These are phyloP conservation scores for Trissoscelio sp. DNA, from an alignment of 2,888 invertebrate species.

Conservation along the genomic window DNA sequence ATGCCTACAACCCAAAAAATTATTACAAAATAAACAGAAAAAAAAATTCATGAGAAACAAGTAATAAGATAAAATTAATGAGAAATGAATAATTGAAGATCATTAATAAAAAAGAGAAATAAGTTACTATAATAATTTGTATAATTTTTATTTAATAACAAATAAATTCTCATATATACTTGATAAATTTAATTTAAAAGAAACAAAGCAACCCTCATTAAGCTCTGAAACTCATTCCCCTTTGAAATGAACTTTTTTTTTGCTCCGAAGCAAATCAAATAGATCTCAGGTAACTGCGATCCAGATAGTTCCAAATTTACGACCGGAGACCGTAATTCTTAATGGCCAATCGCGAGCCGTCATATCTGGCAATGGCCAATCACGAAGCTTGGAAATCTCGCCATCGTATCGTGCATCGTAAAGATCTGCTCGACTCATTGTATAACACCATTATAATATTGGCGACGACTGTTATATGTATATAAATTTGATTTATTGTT, in stretches of 20 bases:
- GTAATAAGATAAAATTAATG: no score
- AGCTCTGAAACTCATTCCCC: not conserved
- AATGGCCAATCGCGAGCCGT: constrained; percentile 19
- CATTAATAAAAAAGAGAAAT: no score
- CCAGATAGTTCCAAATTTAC: constrained; percentile 8
- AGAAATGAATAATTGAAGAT: no score
- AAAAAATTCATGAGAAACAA: no score
- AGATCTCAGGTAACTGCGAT: not conserved
- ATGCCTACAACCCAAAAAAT: no score
- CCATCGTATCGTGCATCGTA: not conserved
- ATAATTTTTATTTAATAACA: no score
- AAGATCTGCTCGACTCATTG: not conserved
- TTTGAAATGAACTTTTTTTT: not conserved
- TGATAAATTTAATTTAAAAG: no score
- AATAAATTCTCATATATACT: no score
- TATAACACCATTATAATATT: not conserved
- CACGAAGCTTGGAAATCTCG: constrained; percentile 2
- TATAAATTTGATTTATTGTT: no score
- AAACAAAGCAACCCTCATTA: no score
- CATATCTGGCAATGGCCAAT: constrained; percentile 16
- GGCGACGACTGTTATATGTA: not conserved
- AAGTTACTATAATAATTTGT: no score
- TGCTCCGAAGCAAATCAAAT: not conserved
- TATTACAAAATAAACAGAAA: no score
- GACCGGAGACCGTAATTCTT: not conserved